Conservation (phyloP, 2,113 vertebrate genomes). For the Scartelaos histophorus region DNA sequence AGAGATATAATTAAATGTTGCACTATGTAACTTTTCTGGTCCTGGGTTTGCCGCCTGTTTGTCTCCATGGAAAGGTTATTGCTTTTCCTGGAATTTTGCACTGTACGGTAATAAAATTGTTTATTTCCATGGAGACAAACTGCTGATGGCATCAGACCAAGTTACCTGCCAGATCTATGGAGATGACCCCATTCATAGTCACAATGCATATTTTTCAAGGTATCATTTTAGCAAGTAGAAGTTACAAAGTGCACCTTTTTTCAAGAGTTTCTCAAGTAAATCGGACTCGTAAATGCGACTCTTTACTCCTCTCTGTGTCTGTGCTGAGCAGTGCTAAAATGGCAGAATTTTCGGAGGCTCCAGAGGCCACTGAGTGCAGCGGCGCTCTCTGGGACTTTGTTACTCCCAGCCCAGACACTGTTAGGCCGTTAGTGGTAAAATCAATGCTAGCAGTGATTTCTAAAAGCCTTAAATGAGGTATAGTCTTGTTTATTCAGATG, state of each 20-base stretch:
- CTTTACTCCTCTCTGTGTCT: background rate
- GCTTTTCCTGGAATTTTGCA: too few species aligned
- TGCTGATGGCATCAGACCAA: background rate
- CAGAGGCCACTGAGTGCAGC: slow-evolving; percentile 23
- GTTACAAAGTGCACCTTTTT: background rate
- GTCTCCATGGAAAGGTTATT: too few species aligned
- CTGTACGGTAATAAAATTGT: too few species aligned
- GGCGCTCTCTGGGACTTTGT: slow-evolving; percentile 13
- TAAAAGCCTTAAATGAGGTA: slow-evolving; percentile 14
- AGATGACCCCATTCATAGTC: background rate
- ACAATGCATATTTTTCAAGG: background rate
- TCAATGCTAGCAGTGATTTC: slow-evolving; percentile 37
- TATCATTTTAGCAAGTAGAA: background rate
- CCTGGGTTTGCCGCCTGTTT: too few species aligned
- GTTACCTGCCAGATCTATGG: background rate
- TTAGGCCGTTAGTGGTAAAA: slow-evolving; percentile 18
- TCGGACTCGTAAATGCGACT: background rate
- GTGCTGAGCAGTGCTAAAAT: slow-evolving; percentile 40
- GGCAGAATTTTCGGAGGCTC: slow-evolving; percentile 37
- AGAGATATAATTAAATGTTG: too few species aligned
- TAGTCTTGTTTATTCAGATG: slow-evolving; percentile 27
- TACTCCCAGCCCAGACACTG: slow-evolving; percentile 19
- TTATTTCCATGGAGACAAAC: background rate
- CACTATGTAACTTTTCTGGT: too few species aligned
- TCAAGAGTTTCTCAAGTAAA: background rate